Conservation (phyloP, 1,140 invertebrate genomes). For the Hestina assimilis region DNA sequence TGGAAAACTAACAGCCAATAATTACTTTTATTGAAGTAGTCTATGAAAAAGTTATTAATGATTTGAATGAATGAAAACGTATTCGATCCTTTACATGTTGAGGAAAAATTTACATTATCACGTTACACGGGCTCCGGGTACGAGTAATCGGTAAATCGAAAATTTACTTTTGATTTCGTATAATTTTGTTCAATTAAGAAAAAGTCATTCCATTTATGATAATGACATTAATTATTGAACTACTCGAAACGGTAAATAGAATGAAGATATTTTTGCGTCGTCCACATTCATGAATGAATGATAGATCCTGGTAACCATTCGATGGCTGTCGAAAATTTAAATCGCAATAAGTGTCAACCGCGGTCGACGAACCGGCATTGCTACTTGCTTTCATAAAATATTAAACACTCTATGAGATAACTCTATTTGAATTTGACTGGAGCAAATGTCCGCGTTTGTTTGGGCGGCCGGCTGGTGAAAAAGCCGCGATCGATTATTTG, state of each 20-base stretch:
- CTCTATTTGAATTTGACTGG: slow-evolving; percentile 22
- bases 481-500: background rate
- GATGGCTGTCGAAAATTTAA: slow-evolving; percentile 38
- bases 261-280: slow-evolving; percentile 24
- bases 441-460: slow-evolving; percentile 9
- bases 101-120: too few relatives aligned
- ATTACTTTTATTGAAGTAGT: too few relatives aligned
- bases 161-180: too few relatives aligned
- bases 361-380: slow-evolving; percentile 32
- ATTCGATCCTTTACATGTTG: too few relatives aligned
- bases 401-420: slow-evolving; percentile 31
- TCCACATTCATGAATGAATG: slow-evolving; percentile 36
- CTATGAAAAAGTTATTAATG: too few relatives aligned
- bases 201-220: too few relatives aligned
- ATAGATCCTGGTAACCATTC: slow-evolving; percentile 29
- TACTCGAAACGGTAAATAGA: slow-evolving; percentile 28
- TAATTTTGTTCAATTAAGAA: too few relatives aligned
- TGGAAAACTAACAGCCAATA: too few relatives aligned
- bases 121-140: too few relatives aligned
- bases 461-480: background rate
- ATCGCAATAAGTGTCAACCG: slow-evolving; percentile 36
- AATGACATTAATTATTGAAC: too few relatives aligned
- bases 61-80: too few relatives aligned
- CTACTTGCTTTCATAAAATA: slow-evolving; percentile 35
- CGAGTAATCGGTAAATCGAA: too few relatives aligned